Base-by-base conservation (phyloP, 2,797 vertebrate species). In the Sphenopsis melanotis region DNA sequence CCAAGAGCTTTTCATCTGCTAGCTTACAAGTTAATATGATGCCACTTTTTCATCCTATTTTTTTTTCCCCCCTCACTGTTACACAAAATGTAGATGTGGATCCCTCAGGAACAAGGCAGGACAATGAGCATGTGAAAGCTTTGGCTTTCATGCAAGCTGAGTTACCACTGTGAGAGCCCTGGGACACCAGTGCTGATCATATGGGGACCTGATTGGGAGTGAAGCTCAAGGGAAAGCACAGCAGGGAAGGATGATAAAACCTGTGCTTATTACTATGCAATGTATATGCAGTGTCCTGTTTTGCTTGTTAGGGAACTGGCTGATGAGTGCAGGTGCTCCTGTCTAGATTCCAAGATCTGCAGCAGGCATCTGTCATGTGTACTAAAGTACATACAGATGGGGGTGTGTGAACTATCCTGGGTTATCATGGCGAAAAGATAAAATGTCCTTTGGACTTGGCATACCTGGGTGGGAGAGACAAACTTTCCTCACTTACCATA, bases 101-200 rank as follows among this genome's bases (percentile, higher is more conserved):
- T 52, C 34, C 30, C 12, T 15, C 42, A 44, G 32, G 15, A 47
- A 6, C 3, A 9, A 60, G 16, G 19, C 47, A 52, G 30, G n/a
- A 30, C 5, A 6, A 5, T 60, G 6, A 30, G 9, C 18, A 9
- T 42, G 10, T 59, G 29, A 39, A 52, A 53, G 20, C 32, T 61
- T 72, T 66, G 34, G 12, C 27, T 57, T 77, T 68, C 8, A 17
- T 56, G 23, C 32, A 63, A 57, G 15, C 4, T 8, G 37, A 4
- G 1, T 34, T 83, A 29, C 6, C 13, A 24, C 0, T 0, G 2
- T 32, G 24, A 36, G 15, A 55, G 17, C 23, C 23, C 3, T 0
- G 0, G 15, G 20, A 37, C 21, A 50, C 11, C 23, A 16, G 2
- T 11, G 34, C 15, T 46, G 2, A 32, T 56, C 10, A 30, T 1